These are phyloP conservation scores for Heteropelma amictum DNA, from an alignment of 2,888 invertebrate genomes.

Conservation along the genomic window DNA sequence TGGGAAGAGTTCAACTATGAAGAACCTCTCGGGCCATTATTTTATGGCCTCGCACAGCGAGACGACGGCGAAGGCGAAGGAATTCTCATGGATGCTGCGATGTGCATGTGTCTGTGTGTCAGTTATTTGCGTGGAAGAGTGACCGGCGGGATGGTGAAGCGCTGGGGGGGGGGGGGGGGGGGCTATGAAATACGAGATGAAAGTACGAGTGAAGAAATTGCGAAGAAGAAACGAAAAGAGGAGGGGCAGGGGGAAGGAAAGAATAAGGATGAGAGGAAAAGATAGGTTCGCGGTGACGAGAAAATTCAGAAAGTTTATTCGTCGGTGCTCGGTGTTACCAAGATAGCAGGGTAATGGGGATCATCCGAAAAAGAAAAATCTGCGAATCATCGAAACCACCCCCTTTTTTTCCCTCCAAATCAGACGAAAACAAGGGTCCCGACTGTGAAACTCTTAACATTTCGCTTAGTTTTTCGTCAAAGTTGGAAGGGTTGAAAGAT, in stretches of 20 bases:
- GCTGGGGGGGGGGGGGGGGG: neutral
- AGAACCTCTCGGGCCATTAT: conserved; percentile 46
- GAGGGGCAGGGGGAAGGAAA: neutral
- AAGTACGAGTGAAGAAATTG: conserved; percentile 31
- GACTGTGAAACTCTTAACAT: too few relatives aligned
- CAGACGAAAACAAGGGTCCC: neutral
- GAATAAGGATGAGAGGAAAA: neutral
- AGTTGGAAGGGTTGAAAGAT: too few relatives aligned
- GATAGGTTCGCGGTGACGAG: neutral
- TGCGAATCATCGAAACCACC: neutral
- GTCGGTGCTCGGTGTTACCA: neutral
- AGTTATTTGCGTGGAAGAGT: neutral
- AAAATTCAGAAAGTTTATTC: conserved; percentile 9
- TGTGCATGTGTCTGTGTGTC: neutral
- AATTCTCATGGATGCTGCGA: conserved; percentile 33
- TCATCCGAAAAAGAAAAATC: neutral
- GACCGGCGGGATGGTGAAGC: neutral
- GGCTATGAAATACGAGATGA: neutral
- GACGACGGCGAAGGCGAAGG: conserved; percentile 15
- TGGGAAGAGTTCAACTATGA: conserved; percentile 27
- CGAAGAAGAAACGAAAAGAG: neutral
- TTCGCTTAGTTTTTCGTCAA: too few relatives aligned
- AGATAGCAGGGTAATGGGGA: neutral
- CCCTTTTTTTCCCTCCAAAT: neutral
- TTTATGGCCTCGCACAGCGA: conserved; percentile 34